Evolutionary conservation across 2,888 invertebrate genomes (phyloP).

Genomic region (Napeogenes inachia): DNA sequence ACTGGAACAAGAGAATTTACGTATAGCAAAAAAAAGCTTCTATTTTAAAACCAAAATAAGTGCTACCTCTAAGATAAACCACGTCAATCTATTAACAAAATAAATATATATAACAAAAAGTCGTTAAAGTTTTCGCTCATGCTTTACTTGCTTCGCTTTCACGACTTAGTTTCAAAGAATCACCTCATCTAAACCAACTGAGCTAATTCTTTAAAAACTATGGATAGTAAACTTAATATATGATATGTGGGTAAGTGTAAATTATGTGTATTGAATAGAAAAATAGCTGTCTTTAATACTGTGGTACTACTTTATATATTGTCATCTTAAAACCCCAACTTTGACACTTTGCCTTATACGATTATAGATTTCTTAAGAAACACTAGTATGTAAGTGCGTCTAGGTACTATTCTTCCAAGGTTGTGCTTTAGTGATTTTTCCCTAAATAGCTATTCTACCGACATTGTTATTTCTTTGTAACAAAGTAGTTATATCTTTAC

Average conservation of each 20-base stretch:
- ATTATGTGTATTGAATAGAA: constrained; percentile 19
- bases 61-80: too few species aligned
- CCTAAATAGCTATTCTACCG: constrained; percentile 39
- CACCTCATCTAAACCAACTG: not conserved
- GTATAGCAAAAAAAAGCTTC: too few species aligned
- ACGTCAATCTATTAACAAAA: too few species aligned
- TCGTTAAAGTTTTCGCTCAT: too few species aligned
- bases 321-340: constrained; percentile 66
- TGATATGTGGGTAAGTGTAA: constrained; percentile 8
- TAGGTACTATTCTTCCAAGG: constrained; percentile 77
- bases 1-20: too few species aligned
- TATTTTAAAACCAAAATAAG: too few species aligned
- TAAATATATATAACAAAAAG: too few species aligned
- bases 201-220: not conserved
- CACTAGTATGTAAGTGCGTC: constrained; percentile 70
- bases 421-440: constrained; percentile 76
- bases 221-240: not conserved
- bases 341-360: constrained; percentile 74
- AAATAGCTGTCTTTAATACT: constrained; percentile 24
- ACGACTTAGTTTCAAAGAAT: not conserved
- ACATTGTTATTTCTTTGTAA: constrained; percentile 40
- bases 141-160: too few species aligned
- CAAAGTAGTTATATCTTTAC: constrained; percentile 42
- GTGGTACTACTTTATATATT: constrained; percentile 21
- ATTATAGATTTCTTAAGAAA: constrained; percentile 67